Conservation (phyloP, 2,113 vertebrate species). For the Myrmophylax atrothorax region DNA sequence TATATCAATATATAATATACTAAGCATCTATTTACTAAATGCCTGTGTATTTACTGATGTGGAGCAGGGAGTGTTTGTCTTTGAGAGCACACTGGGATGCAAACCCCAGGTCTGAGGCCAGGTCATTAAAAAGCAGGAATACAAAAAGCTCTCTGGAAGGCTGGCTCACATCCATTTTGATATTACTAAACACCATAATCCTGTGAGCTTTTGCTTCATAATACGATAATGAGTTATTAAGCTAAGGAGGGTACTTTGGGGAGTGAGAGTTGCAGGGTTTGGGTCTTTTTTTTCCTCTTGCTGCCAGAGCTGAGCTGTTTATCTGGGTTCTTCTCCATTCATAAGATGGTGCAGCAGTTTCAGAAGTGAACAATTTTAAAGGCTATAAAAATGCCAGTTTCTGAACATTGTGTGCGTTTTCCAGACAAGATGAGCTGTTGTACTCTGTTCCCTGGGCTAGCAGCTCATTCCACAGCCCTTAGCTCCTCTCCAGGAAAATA, state of each 20-base stretch:
- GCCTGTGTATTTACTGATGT: not conserved
- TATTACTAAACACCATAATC: conserved; percentile 42
- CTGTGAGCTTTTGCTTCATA: not conserved
- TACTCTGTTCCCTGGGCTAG: not conserved
- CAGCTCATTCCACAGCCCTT: not conserved
- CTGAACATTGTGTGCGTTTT: not conserved
- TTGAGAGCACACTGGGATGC: not conserved
- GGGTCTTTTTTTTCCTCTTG: not conserved
- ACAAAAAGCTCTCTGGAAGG: not conserved
- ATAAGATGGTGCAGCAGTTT: not conserved
- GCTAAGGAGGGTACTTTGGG: not conserved
- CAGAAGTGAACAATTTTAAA: not conserved
- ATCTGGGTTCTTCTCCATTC: not conserved
- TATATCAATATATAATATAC: not conserved
- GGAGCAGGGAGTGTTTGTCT: not conserved
- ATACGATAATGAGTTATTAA: conserved; percentile 51
- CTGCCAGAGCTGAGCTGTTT: not conserved
- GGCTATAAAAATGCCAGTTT: not conserved
- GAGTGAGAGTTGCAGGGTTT: not conserved
- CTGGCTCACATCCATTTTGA: not conserved
- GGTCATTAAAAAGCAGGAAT: not conserved
- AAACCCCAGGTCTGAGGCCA: not conserved
- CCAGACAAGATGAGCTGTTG: not conserved
- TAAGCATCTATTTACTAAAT: not conserved
- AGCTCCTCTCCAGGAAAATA: not conserved